These are phyloP conservation scores for Syngnathus typhle DNA, from an alignment of 2,113 vertebrate species.

Conservation along the genomic window DNA sequence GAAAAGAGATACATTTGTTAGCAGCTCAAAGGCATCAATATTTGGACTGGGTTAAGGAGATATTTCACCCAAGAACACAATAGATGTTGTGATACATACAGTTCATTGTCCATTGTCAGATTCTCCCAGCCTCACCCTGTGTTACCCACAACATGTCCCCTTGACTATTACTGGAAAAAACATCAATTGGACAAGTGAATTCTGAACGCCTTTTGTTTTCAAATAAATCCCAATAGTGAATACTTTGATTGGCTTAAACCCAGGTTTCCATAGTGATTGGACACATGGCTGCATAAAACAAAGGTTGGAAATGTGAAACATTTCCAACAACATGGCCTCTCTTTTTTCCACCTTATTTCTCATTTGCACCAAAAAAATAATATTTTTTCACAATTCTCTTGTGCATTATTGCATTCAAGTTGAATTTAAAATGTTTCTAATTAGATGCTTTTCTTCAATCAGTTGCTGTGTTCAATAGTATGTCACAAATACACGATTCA, in stretches of 20 bases:
- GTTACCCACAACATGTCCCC: slow-evolving; percentile 41
- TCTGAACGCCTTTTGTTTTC: slow-evolving; percentile 35
- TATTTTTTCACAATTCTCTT: not conserved
- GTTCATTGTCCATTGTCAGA: slow-evolving; percentile 64
- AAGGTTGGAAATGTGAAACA: slow-evolving; percentile 31
- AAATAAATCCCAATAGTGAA: slow-evolving; percentile 26
- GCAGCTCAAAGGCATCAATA: slow-evolving; percentile 39
- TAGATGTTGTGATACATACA: slow-evolving; percentile 50
- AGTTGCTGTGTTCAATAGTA: not conserved
- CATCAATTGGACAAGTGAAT: slow-evolving; percentile 32
- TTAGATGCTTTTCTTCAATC: not conserved
- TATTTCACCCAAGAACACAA: slow-evolving; percentile 50
- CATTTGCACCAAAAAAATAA: not conserved
- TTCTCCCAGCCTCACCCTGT: slow-evolving; percentile 47
- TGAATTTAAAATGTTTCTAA: not conserved
- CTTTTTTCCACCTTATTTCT: not conserved
- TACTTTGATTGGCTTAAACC: slow-evolving; percentile 32
- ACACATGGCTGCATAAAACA: slow-evolving; percentile 14
- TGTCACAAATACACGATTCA: not conserved
- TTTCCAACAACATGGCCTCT: slow-evolving; percentile 31
- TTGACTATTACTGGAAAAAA: slow-evolving; percentile 53
- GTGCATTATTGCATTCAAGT: not conserved
- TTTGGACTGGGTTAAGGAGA: slow-evolving; percentile 49
- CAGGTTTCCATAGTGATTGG: slow-evolving; percentile 28
- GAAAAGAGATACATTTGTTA: slow-evolving; percentile 19